Conservation (phyloP, 2,113 vertebrate species). For the Procavia capensis region DNA sequence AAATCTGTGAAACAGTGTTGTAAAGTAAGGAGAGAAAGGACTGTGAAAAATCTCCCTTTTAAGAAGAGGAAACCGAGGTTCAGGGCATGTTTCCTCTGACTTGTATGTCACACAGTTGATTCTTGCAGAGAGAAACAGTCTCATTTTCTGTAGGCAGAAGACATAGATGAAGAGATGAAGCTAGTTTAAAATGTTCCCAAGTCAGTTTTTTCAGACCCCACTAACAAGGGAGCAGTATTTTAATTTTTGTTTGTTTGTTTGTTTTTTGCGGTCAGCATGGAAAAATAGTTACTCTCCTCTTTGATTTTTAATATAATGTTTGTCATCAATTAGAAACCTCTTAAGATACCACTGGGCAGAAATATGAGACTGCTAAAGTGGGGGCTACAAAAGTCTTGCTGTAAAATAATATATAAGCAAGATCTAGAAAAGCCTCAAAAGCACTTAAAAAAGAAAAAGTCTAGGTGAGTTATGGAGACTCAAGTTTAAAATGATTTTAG, state of each 20-base stretch:
- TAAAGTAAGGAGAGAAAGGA: background rate
- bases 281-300: slow-evolving; percentile 61
- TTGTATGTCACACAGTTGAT: too few relatives aligned
- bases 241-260: slow-evolving; percentile 25
- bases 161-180: background rate
- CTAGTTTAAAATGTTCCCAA: background rate
- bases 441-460: slow-evolving; percentile 27
- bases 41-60: background rate
- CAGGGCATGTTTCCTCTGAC: background rate
- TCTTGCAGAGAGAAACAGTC: background rate
- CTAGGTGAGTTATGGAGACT: slow-evolving; percentile 47
- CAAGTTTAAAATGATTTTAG: slow-evolving; percentile 47
- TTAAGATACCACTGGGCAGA: slow-evolving; percentile 61
- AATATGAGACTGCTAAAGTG: slow-evolving; percentile 64
- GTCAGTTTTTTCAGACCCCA: background rate
- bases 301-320: slow-evolving; percentile 72
- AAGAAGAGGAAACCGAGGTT: background rate
- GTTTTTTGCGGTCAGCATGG: slow-evolving; percentile 18
- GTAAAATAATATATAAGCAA: slow-evolving; percentile 61
- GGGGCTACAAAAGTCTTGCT: slow-evolving; percentile 44
- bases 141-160: background rate
- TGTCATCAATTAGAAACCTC: slow-evolving; percentile 69
- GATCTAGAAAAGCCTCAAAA: slow-evolving; percentile 57
- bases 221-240: background rate
- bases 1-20: background rate